Evolutionary conservation across 1,140 invertebrate species (phyloP).

Genomic region (Lerema accius): DNA sequence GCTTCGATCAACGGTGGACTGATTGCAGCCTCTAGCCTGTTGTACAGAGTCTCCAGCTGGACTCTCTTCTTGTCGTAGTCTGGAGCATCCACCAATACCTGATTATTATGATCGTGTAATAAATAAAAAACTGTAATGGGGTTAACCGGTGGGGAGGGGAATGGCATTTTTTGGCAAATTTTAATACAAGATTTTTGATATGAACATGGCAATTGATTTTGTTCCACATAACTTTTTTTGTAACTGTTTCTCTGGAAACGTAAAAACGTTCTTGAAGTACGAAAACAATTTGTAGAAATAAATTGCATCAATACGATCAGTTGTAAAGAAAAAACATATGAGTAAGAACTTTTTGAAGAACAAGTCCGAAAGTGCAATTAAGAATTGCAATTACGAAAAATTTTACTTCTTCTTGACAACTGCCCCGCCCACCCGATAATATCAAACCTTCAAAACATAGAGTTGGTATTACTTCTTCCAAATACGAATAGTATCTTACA

Average conservation of each 20-base stretch:
- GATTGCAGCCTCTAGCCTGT: conserved; percentile 93
- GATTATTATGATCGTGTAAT: conserved; percentile 31
- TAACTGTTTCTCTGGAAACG: too few relatives aligned
- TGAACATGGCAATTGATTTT: too few relatives aligned
- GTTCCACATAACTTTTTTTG: too few relatives aligned
- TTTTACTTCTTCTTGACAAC: conserved; percentile 62
- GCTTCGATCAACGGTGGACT: conserved; percentile 93
- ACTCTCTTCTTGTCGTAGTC: conserved; percentile 93
- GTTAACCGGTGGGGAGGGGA: too few relatives aligned
- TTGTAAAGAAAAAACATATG: too few relatives aligned
- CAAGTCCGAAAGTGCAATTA: conserved; percentile 51
- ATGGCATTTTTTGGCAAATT: too few relatives aligned
- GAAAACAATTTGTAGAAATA: too few relatives aligned
- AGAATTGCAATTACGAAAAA: conserved; percentile 54
- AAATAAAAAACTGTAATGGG: too few relatives aligned
- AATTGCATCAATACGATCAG: too few relatives aligned
- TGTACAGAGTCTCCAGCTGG: conserved; percentile 95
- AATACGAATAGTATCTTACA: conserved; percentile 76
- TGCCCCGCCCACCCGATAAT: conserved; percentile 55
- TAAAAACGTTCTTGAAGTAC: too few relatives aligned
- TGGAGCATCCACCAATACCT: conserved; percentile 91
- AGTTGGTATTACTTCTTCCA: conserved; percentile 67
- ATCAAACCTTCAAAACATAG: conserved; percentile 61
- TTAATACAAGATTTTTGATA: too few relatives aligned
- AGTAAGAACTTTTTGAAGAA: too few relatives aligned